phyloP scores from a whole-genome alignment of 2,113 vertebrate species.

The Andinoacara biseriatus region DNA sequence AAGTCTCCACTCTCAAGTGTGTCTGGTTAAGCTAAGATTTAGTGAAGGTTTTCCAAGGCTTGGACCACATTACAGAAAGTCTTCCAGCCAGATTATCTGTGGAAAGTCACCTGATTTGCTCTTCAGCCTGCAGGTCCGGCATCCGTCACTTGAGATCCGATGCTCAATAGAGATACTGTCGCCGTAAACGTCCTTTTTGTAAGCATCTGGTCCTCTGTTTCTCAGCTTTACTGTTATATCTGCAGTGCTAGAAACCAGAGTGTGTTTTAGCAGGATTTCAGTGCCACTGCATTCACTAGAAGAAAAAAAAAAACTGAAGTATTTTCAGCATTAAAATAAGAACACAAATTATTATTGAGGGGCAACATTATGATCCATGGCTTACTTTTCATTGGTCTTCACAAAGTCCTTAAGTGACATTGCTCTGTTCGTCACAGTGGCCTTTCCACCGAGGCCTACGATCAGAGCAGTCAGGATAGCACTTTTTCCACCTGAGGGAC shows the following conservation, averaged over 20 bases:
- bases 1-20: neutral
- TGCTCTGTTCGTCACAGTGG: conserved; percentile 89
- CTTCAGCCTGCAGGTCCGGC: conserved; percentile 85
- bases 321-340: neutral
- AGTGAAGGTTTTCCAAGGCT: neutral
- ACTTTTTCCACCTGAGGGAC: conserved; percentile 87
- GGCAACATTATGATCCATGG: neutral
- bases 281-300: neutral
- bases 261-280: neutral
- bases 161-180: conserved; percentile 84
- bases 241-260: conserved; percentile 80
- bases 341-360: neutral
- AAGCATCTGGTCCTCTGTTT: conserved; percentile 89
- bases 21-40: conserved; percentile 2
- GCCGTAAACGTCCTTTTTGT: conserved; percentile 84
- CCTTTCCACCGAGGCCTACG: conserved; percentile 92
- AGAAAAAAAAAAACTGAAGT: neutral
- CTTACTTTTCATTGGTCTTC: conserved; percentile 88
- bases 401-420: conserved; percentile 90
- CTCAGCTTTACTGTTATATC: conserved; percentile 86
- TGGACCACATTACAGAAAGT: neutral
- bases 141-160: conserved; percentile 84
- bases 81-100: neutral
- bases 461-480: conserved; percentile 91
- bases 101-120: conserved; percentile 81